Conservation (phyloP, 1,140 invertebrate species). For the Brachionus rotundiformis region DNA sequence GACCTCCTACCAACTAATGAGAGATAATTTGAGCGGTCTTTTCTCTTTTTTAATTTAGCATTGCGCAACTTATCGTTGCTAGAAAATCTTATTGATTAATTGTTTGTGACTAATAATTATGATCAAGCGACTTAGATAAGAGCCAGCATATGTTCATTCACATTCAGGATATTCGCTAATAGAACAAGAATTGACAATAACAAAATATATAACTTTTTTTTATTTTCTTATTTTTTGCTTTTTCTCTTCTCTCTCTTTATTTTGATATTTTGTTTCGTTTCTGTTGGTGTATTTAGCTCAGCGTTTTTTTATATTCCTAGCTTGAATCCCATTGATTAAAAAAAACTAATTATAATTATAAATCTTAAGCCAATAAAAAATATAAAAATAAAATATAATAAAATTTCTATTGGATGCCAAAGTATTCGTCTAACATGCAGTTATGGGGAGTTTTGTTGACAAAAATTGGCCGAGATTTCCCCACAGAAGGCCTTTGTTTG, state of each 20-base stretch:
- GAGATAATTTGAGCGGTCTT: background rate
- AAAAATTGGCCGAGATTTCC: conserved; percentile 5
- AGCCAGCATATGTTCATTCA: background rate
- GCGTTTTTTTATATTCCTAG: background rate
- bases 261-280: background rate
- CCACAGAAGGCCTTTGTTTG: background rate
- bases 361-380: background rate
- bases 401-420: background rate
- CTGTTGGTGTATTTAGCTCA: background rate
- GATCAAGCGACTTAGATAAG: conserved; percentile 25
- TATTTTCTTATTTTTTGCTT: background rate
- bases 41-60: conserved; percentile 31
- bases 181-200: too few species aligned
- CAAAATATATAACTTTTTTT: too few species aligned
- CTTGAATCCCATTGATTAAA: background rate
- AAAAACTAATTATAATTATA: background rate
- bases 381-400: background rate
- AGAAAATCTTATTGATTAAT: conserved; percentile 43
- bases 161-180: background rate
- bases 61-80: conserved; percentile 29
- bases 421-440: background rate
- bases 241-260: background rate
- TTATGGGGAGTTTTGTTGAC: background rate
- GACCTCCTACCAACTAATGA: background rate
- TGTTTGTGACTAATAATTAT: conserved; percentile 50